Conservation (phyloP, 2,888 invertebrate species). For the Eulithis testata region DNA sequence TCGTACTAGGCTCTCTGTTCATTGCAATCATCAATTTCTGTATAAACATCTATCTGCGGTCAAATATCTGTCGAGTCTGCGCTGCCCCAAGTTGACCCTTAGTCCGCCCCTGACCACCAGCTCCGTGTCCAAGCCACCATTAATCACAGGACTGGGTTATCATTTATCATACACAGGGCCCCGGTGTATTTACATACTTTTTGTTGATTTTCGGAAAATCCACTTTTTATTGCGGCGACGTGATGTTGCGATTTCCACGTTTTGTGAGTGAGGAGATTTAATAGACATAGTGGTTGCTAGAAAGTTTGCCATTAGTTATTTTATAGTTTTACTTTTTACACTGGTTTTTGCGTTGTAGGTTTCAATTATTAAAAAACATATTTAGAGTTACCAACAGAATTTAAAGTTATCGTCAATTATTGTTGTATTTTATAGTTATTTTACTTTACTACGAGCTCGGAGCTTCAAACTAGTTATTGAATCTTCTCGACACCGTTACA, state of each 20-base stretch:
- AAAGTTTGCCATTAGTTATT: background rate
- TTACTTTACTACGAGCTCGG: too few relatives aligned
- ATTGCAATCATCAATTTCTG: background rate
- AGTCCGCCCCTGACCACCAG: conserved; percentile 23
- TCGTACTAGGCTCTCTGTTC: too few relatives aligned
- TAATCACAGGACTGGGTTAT: conserved; percentile 49
- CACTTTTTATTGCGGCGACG: conserved; percentile 51
- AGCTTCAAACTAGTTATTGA: too few relatives aligned
- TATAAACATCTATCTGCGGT: background rate
- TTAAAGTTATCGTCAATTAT: too few relatives aligned
- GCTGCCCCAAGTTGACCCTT: conserved; percentile 6
- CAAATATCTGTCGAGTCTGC: background rate
- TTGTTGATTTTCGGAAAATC: conserved; percentile 47
- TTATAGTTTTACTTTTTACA: too few relatives aligned
- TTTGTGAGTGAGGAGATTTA: conserved; percentile 1
- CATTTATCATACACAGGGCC: conserved; percentile 58
- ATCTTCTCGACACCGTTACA: too few relatives aligned
- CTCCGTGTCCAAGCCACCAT: conserved; percentile 42
- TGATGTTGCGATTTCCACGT: conserved; percentile 48
- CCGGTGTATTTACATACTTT: conserved; percentile 60
- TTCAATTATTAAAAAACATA: too few relatives aligned
- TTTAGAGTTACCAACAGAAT: too few relatives aligned
- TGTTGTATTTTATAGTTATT: too few relatives aligned
- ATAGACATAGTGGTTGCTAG: background rate
- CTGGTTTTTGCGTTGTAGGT: too few relatives aligned